Base-by-base conservation (phyloP, 2,888 invertebrate genomes). In the Slavum lentiscoides region DNA sequence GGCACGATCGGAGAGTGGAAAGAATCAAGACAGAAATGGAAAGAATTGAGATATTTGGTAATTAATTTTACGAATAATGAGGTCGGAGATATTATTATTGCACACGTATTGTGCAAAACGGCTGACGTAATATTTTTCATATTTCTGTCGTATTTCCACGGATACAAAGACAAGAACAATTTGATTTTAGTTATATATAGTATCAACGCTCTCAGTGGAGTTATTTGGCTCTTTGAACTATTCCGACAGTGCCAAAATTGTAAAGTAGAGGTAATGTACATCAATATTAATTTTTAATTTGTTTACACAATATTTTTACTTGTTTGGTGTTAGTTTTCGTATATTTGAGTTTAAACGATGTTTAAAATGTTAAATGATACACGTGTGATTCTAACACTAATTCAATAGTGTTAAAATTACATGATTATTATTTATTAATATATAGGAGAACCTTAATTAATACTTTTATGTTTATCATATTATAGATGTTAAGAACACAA, bases 401-500 rank as follows among this genome's bases (percentile, higher is more conserved):
- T 64, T 64, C 1, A 1, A 17, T 30, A 30, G 1, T 17, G 13
- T 64, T 37, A 13, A 37, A 4, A 64, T 64, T 37, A 64, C 1
- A 64, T 17, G 6, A 55, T 37, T 37, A 37, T n/a, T n/a, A n/a
- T n/a, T 64, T 43, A 13, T 67, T 67, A 13, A n/a, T 66, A n/a
- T 39, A 15, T 11, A 8, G 5, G 19, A 9, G 7, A 43, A 66
- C 21, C n/a, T 43, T 37, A 8, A 19, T 37, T 19, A 39, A 19
- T 19, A 7, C 3, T 61, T 23, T 61, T 23, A 61, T 61, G 7
- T 23, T 61, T 61, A 23, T 21, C 37, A 17, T 55, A 2, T 62
- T 1, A 9, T 43, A 67, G 67, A 43, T 67, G n/a, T 67, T 67
- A 21, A 67, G 19, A 67, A 67, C 67, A 21, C 39, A 67, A 43